phyloP scores from a whole-genome alignment of 1,140 invertebrate genomes.

The Drosophila pruinosa region DNA sequence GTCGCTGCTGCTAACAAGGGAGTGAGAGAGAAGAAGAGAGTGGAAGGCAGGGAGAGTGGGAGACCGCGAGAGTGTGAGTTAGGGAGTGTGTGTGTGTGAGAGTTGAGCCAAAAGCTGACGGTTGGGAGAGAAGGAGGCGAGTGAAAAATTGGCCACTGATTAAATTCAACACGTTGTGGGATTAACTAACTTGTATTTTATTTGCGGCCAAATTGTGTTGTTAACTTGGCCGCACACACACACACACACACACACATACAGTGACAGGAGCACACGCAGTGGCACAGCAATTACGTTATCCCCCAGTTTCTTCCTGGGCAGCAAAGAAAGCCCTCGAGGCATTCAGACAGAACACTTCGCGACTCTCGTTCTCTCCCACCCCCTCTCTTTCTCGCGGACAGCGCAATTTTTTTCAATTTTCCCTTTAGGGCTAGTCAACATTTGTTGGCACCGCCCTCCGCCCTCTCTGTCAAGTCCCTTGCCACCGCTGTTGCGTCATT shows the following conservation, averaged over 20 bases:
- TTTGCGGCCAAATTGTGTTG: conserved; percentile 76
- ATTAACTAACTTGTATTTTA: conserved; percentile 82
- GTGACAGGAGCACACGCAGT: background rate
- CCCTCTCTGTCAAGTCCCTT: background rate
- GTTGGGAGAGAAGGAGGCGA: conserved; percentile 38
- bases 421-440: conserved; percentile 67
- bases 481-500: conserved; percentile 53
- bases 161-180: conserved; percentile 81
- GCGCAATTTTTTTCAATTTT: conserved; percentile 57
- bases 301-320: conserved; percentile 1
- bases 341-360: conserved; percentile 61
- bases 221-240: conserved; percentile 54
- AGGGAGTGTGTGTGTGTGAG: background rate
- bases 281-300: conserved; percentile 61
- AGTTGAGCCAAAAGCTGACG: background rate
- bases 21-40: background rate
- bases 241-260: background rate
- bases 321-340: conserved; percentile 51
- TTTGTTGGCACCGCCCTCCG: conserved; percentile 28
- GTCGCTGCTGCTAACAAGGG: background rate
- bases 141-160: conserved; percentile 80
- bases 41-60: background rate
- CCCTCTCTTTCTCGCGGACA: background rate
- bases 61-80: background rate
- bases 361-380: conserved; percentile 1